Evolutionary conservation across 2,113 vertebrate genomes (phyloP).

Genomic region (Mohoua ochrocephala): DNA sequence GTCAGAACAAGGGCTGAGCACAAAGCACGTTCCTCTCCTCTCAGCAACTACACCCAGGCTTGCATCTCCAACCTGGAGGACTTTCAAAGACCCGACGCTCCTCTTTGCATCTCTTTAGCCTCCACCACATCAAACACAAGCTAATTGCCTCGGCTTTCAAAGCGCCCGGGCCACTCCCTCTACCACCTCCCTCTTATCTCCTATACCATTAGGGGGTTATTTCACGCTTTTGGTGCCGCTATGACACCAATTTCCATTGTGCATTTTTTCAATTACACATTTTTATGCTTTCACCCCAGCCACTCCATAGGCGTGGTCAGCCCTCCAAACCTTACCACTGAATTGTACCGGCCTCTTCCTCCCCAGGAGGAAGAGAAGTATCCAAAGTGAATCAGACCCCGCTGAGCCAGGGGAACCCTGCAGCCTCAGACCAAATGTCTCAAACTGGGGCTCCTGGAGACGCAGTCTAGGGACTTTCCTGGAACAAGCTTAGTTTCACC

Average conservation of each 20-base stretch:
- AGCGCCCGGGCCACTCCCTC: background rate
- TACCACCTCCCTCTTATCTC: background rate
- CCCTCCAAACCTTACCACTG: background rate
- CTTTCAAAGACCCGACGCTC: background rate
- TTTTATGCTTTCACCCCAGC: background rate
- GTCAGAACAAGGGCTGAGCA: background rate
- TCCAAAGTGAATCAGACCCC: background rate
- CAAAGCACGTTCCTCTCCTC: background rate
- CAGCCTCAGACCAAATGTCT: background rate
- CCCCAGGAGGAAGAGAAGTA: background rate
- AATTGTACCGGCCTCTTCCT: background rate
- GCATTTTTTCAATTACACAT: background rate
- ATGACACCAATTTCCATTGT: background rate
- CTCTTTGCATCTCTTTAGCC: background rate
- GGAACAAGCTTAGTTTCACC: background rate
- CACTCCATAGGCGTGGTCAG: background rate
- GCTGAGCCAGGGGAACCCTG: background rate
- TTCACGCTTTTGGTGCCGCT: background rate
- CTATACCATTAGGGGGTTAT: background rate
- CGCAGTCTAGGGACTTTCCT: background rate
- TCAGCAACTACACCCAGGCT: background rate
- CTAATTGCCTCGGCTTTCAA: constrained; percentile 10
- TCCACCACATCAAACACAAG: background rate
- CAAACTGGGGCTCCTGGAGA: background rate
- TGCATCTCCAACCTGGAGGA: background rate